These are phyloP conservation scores for Myathropa florea DNA, from an alignment of 2,888 invertebrate genomes.

Conservation along the genomic window DNA sequence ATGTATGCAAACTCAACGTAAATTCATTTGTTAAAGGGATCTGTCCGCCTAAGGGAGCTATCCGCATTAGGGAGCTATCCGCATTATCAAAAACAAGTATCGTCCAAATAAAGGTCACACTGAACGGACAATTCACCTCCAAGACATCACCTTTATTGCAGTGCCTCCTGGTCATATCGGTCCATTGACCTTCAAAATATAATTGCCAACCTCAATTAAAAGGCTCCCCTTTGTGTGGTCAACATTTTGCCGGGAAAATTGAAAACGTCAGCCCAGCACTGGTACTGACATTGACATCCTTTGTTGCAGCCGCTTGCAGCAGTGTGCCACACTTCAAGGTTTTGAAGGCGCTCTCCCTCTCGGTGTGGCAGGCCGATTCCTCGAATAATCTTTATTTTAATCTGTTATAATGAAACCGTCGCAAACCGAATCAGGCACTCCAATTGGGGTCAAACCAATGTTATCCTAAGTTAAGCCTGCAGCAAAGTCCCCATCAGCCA, in stretches of 20 bases:
- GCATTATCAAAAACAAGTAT: too few relatives aligned
- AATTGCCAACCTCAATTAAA: constrained; percentile 26
- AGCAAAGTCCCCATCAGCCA: neutral
- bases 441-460: constrained; percentile 43
- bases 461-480: constrained; percentile 12
- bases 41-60: too few relatives aligned
- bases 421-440: constrained; percentile 12
- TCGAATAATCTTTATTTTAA: constrained; percentile 62
- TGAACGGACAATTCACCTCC: neutral
- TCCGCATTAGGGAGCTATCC: too few relatives aligned
- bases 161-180: neutral
- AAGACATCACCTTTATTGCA: neutral
- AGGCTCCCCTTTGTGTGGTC: neutral
- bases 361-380: constrained; percentile 18
- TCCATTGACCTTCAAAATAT: neutral
- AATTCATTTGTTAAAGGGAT: too few relatives aligned
- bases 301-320: constrained; percentile 4
- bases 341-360: too few relatives aligned
- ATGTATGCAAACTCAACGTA: too few relatives aligned
- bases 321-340: neutral
- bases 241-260: constrained; percentile 28
- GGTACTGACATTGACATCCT: constrained; percentile 49
- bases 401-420: constrained; percentile 39
- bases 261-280: constrained; percentile 41
- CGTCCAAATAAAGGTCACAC: too few relatives aligned